phyloP scores from a whole-genome alignment of 2,113 vertebrate species.

The Garra rufa region DNA sequence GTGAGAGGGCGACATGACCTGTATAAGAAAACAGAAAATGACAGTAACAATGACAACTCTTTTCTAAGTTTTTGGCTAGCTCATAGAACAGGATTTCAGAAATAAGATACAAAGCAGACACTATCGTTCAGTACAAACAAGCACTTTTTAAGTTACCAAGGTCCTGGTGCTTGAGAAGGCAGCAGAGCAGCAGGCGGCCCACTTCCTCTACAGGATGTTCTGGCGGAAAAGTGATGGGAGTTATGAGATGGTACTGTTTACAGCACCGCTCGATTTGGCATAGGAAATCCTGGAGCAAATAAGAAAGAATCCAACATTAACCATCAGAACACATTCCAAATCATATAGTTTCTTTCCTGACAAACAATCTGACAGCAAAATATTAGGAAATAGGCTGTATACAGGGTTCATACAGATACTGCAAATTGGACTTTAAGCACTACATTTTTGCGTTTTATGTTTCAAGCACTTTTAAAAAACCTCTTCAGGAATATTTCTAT shows the following conservation, averaged over 20 bases:
- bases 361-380: background rate
- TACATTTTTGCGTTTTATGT: no score
- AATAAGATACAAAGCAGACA: background rate
- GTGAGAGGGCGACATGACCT: conserved; percentile 93
- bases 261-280: conserved; percentile 98
- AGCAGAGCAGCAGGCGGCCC: conserved; percentile 93
- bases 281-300: conserved; percentile 86
- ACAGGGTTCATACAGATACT: no score
- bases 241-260: conserved; percentile 95
- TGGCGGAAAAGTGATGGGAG: conserved; percentile 93
- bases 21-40: conserved; percentile 31
- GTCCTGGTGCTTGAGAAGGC: conserved; percentile 97
- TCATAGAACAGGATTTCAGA: background rate
- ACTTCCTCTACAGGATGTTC: conserved; percentile 99
- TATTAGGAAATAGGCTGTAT: background rate
- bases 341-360: background rate
- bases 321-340: background rate
- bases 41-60: background rate
- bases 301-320: conserved; percentile 24
- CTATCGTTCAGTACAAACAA: background rate
- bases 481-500: no score
- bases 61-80: background rate
- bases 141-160: conserved; percentile 82
- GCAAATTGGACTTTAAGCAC: no score
- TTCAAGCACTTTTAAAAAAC: no score